Percentiles rank a stretch among this genome's conserved stretches.
These are phyloP conservation scores for Deroptyus accipitrinus DNA, from an alignment of 2,113 vertebrate genomes.

Conservation along the genomic window DNA sequence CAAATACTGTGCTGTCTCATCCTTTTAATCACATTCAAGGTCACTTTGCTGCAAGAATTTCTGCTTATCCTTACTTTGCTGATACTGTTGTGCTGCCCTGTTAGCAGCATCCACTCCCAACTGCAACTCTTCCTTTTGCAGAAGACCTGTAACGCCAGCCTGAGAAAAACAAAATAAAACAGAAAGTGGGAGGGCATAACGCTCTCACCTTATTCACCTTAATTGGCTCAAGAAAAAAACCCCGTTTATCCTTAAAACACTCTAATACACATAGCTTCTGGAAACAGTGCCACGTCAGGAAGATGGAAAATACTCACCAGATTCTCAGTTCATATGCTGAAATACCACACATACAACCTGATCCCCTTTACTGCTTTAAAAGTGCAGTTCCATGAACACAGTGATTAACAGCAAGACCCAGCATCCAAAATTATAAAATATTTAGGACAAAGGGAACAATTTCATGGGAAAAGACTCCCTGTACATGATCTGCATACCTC, in stretches of 20 bases:
- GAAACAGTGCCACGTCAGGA: background rate
- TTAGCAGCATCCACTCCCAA: constrained; percentile 86
- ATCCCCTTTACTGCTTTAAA: background rate
- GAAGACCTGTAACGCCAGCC: constrained; percentile 76
- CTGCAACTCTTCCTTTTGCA: constrained; percentile 93
- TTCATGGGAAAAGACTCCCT: background rate
- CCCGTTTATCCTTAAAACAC: background rate
- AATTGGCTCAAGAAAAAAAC: background rate
- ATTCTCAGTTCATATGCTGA: background rate
- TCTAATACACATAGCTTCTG: background rate
- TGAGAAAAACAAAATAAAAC: constrained; percentile 19
- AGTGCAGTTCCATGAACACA: background rate
- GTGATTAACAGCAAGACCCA: background rate
- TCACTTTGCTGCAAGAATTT: background rate
- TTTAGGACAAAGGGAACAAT: background rate
- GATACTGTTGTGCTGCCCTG: constrained; percentile 78
- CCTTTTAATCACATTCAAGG: background rate
- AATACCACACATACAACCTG: rapidly evolving
- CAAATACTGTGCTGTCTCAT: background rate
- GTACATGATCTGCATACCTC: constrained; percentile 74
- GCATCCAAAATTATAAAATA: background rate
- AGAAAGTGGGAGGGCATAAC: background rate
- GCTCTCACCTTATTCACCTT: background rate
- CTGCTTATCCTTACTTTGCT: constrained; percentile 78
- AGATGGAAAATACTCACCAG: background rate